A percentile compares a stretch with the other conserved stretches of the same genome.
phyloP scores from a whole-genome alignment of 1,140 invertebrate genomes.

The Cydia splendana region DNA sequence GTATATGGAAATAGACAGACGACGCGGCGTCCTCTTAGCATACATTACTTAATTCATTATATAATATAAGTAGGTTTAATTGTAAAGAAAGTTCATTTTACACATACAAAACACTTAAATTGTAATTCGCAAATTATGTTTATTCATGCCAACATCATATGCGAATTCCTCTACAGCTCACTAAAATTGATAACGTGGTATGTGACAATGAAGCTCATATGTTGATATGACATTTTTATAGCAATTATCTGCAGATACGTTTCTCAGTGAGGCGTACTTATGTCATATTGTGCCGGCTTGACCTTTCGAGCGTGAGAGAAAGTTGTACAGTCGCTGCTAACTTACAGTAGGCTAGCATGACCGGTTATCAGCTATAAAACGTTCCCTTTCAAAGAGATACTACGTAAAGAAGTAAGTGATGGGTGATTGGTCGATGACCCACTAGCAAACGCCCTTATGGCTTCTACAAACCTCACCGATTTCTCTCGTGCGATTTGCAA shows the following conservation, averaged over 20 bases:
- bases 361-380: background rate
- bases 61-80: constrained; percentile 7
- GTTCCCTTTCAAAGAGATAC: background rate
- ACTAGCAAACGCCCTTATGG: too few species aligned
- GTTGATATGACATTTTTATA: background rate
- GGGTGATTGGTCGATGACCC: too few species aligned
- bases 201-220: background rate
- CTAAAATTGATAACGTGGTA: background rate
- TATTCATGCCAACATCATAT: background rate
- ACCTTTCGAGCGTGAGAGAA: constrained; percentile 13
- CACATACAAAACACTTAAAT: background rate
- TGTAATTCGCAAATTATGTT: background rate
- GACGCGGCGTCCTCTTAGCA: too few species aligned
- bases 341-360: background rate
- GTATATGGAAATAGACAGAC: too few species aligned
- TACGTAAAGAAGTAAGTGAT: background rate
- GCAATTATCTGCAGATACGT: background rate
- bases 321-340: background rate
- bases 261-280: background rate
- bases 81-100: background rate
- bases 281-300: constrained; percentile 2
- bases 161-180: constrained; percentile 4
- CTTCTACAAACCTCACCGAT: too few species aligned
- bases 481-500: too few species aligned
- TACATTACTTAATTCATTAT: background rate